These are phyloP conservation scores for Lithophane ornitopus DNA, from an alignment of 2,888 invertebrate genomes.

Conservation along the genomic window DNA sequence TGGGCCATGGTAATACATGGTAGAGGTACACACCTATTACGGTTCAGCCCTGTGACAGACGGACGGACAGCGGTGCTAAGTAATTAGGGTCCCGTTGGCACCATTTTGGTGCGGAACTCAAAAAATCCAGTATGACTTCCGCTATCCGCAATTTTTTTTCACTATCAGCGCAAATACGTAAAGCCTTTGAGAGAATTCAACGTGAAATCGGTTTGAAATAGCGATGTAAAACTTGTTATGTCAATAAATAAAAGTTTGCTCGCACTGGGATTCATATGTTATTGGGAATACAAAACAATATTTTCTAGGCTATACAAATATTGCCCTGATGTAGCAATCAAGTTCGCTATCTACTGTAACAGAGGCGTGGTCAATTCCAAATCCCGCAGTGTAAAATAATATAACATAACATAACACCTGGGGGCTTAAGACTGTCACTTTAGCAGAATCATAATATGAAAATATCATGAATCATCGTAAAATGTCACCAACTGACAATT, in stretches of 20 bases:
- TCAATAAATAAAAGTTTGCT: constrained; percentile 41
- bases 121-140: not conserved
- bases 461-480: too few relatives aligned
- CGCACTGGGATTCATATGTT: constrained; percentile 13
- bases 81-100: not conserved
- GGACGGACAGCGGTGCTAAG: not conserved
- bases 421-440: too few relatives aligned
- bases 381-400: not conserved
- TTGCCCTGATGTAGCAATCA: constrained; percentile 20
- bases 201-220: constrained; percentile 21
- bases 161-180: not conserved
- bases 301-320: constrained; percentile 23
- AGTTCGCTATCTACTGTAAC: constrained; percentile 5
- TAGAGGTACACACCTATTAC: not conserved
- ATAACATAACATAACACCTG: not conserved
- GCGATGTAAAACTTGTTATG: constrained; percentile 28
- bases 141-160: not conserved
- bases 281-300: constrained; percentile 23
- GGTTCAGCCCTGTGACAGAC: not conserved
- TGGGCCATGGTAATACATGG: not conserved
- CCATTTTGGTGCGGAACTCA: accelerated
- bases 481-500: too few relatives aligned
- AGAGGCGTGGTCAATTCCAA: not conserved
- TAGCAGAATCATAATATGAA: too few relatives aligned
- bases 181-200: not conserved